phyloP scores from a whole-genome alignment of 1,140 invertebrate species.

The Procambarus clarkii region DNA sequence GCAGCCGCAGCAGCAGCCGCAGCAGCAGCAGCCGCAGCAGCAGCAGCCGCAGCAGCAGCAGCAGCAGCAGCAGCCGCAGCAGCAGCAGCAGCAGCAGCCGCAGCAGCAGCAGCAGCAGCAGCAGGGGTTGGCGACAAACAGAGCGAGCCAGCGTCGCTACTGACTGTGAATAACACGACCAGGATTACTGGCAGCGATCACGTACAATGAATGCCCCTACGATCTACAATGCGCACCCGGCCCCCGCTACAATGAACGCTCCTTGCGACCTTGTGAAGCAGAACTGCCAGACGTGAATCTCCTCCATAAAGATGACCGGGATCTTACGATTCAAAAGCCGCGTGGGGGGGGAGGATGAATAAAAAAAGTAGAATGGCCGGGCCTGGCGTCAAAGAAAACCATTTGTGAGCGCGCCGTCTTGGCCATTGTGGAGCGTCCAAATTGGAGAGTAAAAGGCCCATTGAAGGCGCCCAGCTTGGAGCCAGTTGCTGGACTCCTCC shows the following conservation, averaged over 20 bases:
- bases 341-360: not conserved
- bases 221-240: not conserved
- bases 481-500: not conserved
- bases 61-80: too few relatives aligned
- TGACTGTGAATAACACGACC: not conserved
- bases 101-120: too few relatives aligned
- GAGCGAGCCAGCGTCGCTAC: not conserved
- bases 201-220: not conserved
- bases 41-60: too few relatives aligned
- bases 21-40: too few relatives aligned
- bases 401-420: constrained; percentile 27
- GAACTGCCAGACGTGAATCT: not conserved
- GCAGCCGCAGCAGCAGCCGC: too few relatives aligned
- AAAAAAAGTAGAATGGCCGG: not conserved
- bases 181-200: constrained; percentile 6
- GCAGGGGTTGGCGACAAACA: not conserved
- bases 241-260: not conserved
- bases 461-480: constrained; percentile 1
- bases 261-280: not conserved
- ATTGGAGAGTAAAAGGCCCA: constrained; percentile 25
- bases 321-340: not conserved
- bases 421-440: constrained; percentile 25
- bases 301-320: not conserved
- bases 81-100: too few relatives aligned
- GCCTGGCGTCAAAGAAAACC: constrained; percentile 7